phyloP scores from a whole-genome alignment of 2,113 vertebrate genomes.

The Ptilorrhoa leucosticta region DNA sequence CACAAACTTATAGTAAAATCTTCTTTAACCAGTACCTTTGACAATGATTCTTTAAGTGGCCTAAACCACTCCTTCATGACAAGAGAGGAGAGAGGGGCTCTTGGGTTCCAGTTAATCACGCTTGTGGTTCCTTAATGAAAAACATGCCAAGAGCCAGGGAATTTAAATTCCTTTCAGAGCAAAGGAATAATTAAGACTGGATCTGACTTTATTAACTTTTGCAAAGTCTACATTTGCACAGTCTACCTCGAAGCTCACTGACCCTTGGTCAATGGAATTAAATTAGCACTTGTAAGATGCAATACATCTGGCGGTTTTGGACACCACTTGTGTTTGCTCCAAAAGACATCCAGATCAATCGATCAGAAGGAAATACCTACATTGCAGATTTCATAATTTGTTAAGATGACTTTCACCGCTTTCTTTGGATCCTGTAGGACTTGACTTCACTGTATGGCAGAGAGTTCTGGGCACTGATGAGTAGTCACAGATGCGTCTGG shows the following conservation, averaged over 20 bases:
- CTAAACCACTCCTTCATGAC: neutral
- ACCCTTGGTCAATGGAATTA: neutral
- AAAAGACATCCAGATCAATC: neutral
- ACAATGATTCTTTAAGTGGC: neutral
- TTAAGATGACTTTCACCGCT: neutral
- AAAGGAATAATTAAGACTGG: neutral
- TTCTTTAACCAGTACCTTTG: neutral
- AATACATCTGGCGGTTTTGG: neutral
- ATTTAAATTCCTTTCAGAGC: neutral
- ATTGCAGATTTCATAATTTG: neutral
- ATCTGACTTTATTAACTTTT: neutral
- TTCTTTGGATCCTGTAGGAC: neutral
- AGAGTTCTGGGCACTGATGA: neutral
- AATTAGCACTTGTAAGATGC: neutral
- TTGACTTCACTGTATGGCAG: neutral
- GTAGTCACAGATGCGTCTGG: neutral
- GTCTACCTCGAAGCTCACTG: neutral
- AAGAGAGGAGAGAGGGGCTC: neutral
- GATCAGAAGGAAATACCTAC: neutral
- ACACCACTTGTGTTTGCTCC: neutral
- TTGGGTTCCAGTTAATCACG: neutral
- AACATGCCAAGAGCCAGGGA: neutral
- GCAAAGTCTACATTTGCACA: neutral
- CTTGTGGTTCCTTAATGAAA: neutral
- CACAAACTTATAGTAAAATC: neutral